Conservation (phyloP, 2,797 vertebrate genomes). For the Urophycis tenuis region DNA sequence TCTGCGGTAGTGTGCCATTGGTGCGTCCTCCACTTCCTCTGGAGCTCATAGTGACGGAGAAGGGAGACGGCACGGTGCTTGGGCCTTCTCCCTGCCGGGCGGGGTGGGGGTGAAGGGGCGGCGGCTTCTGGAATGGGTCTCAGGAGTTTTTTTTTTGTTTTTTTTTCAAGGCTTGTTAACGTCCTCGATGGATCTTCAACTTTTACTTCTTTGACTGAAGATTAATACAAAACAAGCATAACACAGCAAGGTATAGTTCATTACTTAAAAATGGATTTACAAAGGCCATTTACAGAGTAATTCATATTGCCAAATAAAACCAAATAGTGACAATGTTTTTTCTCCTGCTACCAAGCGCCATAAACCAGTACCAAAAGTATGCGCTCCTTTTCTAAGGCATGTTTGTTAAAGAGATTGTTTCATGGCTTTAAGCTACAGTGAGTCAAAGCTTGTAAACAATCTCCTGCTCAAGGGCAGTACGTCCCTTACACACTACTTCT, state of each 20-base stretch:
- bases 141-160: background rate
- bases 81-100: conserved; percentile 50
- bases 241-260: background rate
- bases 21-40: conserved; percentile 70
- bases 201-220: background rate
- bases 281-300: background rate
- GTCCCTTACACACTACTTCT: background rate
- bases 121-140: conserved; percentile 24
- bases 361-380: background rate
- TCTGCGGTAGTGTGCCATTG: conserved; percentile 73
- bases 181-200: background rate
- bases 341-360: too few relatives aligned
- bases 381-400: background rate
- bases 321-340: too few relatives aligned
- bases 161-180: background rate
- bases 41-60: conserved; percentile 62
- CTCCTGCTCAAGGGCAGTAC: background rate
- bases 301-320: background rate
- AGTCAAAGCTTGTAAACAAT: background rate
- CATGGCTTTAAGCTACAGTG: background rate
- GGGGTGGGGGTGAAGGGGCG: conserved; percentile 8
- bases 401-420: background rate
- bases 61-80: conserved; percentile 33
- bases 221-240: background rate
- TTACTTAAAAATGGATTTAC: background rate